Evolutionary conservation across 2,797 vertebrate species (phyloP).

Genomic region (Hylomyscus alleni): DNA sequence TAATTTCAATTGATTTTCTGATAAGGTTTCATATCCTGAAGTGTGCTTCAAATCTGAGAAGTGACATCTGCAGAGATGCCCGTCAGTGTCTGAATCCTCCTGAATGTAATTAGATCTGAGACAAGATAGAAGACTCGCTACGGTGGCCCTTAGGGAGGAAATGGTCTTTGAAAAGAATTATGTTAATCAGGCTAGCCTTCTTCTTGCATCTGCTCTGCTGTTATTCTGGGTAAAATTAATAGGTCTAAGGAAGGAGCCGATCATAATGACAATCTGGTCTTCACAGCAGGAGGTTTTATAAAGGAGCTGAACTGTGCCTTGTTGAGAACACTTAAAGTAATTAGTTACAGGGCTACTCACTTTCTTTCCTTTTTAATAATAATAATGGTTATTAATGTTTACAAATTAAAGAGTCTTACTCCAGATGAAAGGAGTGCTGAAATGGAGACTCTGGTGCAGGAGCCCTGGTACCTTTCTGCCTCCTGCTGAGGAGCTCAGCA

Average conservation of each 20-base stretch:
- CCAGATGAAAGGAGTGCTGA: constrained; percentile 76
- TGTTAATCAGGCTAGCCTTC: constrained; percentile 89
- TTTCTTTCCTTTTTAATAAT: constrained; percentile 89
- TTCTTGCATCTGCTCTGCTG: constrained; percentile 89
- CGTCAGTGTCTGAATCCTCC: constrained; percentile 82
- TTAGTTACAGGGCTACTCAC: constrained; percentile 89
- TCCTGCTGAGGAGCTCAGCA: not conserved
- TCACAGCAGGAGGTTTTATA: constrained; percentile 87
- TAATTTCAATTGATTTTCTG: constrained; percentile 81
- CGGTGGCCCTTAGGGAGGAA: constrained; percentile 86
- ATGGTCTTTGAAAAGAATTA: constrained; percentile 87
- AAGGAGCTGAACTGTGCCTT: constrained; percentile 89
- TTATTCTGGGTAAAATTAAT: constrained; percentile 90
- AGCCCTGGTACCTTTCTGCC: not conserved
- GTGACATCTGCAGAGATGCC: constrained; percentile 86
- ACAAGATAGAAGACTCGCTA: constrained; percentile 85
- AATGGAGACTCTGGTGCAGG: not conserved
- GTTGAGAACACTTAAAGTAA: constrained; percentile 90
- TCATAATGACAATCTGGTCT: constrained; percentile 89
- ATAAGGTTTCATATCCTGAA: constrained; percentile 83
- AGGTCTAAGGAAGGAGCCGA: constrained; percentile 88
- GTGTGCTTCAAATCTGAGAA: constrained; percentile 85
- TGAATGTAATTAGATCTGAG: constrained; percentile 85
- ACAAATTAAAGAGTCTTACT: constrained; percentile 87
- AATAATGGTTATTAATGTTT: constrained; percentile 91